These are phyloP conservation scores for Drosophila bunnanda DNA, from an alignment of 2,888 invertebrate genomes.

Conservation along the genomic window DNA sequence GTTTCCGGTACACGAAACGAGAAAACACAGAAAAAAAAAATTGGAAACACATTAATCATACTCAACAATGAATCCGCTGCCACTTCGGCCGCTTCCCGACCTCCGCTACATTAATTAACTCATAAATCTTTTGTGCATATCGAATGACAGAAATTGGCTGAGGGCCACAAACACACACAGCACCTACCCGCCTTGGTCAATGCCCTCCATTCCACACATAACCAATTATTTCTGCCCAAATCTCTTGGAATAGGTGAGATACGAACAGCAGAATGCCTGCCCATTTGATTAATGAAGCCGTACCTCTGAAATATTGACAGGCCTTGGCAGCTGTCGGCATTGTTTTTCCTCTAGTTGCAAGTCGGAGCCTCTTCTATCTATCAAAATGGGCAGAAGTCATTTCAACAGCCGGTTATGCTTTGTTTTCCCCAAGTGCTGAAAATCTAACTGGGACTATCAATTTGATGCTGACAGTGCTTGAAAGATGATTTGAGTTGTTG, in stretches of 20 bases:
- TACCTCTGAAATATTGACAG: conserved; percentile 66
- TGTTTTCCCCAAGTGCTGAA: conserved; percentile 31
- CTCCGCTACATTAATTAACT: conserved; percentile 72
- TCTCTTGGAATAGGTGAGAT: conserved; percentile 38
- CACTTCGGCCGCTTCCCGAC: conserved; percentile 12
- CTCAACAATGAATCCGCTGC: conserved; percentile 52
- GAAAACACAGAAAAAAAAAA: conserved; percentile 12
- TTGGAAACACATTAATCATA: conserved; percentile 65
- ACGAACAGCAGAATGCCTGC: not conserved
- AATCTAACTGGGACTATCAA: conserved; percentile 64
- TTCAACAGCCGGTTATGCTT: conserved; percentile 63
- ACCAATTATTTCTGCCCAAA: conserved; percentile 47
- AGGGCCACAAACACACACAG: conserved; percentile 14
- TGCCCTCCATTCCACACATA: conserved; percentile 22
- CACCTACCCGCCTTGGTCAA: conserved; percentile 11
- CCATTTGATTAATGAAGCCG: conserved; percentile 70
- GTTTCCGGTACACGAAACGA: conserved; percentile 44
- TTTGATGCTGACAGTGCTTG: conserved; percentile 61
- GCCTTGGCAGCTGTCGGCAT: conserved; percentile 51
- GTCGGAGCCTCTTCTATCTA: conserved; percentile 55
- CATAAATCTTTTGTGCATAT: conserved; percentile 78
- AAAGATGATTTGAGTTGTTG: conserved; percentile 29
- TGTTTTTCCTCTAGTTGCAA: conserved; percentile 45
- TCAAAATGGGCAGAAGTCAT: conserved; percentile 64
- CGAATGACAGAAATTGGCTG: conserved; percentile 65